Conservation (phyloP, 2,113 vertebrate genomes). For the Actenoides hombroni region DNA sequence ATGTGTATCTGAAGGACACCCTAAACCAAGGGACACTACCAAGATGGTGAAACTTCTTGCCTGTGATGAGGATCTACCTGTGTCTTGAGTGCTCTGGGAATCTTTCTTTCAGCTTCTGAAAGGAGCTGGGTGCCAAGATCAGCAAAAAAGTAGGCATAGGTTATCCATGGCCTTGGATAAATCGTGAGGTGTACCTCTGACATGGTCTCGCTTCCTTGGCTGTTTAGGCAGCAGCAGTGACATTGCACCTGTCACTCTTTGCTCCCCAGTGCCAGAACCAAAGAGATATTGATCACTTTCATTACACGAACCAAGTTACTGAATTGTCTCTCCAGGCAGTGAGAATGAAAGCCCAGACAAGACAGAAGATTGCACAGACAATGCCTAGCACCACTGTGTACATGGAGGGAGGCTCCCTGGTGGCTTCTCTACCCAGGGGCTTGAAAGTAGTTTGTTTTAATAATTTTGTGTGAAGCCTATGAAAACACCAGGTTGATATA, state of each 20-base stretch:
- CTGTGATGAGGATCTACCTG: background rate
- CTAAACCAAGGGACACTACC: background rate
- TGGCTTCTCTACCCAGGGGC: background rate
- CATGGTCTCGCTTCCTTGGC: background rate
- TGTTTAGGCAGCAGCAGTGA: background rate
- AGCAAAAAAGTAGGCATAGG: background rate
- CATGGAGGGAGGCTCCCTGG: background rate
- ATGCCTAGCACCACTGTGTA: background rate
- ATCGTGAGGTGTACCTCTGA: background rate
- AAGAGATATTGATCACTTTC: background rate
- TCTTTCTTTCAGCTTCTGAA: background rate
- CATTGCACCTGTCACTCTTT: background rate
- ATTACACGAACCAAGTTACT: background rate
- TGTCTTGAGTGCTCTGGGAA: background rate
- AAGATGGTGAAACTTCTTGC: background rate
- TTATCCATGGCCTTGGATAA: background rate
- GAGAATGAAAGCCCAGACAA: background rate
- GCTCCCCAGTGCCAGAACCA: background rate
- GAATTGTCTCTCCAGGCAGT: background rate
- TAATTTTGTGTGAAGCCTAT: background rate
- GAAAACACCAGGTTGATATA: background rate
- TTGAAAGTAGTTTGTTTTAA: background rate
- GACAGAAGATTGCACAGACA: background rate
- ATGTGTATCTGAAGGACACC: background rate
- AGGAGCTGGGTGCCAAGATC: background rate